Conservation (phyloP, 1,140 invertebrate genomes). For the Olivierus martensii region DNA sequence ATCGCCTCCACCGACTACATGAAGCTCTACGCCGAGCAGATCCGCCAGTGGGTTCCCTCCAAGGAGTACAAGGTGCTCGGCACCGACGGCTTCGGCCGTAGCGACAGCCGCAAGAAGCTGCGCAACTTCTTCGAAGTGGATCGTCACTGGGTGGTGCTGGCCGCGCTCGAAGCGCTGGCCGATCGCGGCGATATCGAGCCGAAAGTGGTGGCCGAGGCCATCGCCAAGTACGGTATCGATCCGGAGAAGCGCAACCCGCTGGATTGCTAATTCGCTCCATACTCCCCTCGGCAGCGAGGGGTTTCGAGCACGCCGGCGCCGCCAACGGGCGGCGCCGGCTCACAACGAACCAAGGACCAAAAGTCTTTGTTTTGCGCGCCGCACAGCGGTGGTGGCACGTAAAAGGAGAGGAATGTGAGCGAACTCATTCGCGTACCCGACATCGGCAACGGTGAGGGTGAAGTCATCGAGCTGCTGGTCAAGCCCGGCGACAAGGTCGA, state of each 20-base stretch:
- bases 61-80: background rate
- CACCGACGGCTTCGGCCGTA: background rate
- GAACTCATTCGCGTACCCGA: constrained; percentile 5
- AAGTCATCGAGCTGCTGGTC: constrained; percentile 7
- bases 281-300: too few species aligned
- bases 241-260: background rate
- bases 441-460: background rate
- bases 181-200: background rate
- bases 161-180: background rate
- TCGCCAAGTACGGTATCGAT: background rate
- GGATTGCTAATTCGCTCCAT: background rate
- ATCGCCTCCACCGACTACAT: constrained; percentile 9
- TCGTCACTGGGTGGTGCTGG: background rate
- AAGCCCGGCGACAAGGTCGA: background rate
- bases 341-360: background rate
- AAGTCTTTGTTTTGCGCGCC: background rate
- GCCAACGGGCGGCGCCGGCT: background rate
- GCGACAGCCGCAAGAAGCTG: background rate
- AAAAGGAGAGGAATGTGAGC: background rate
- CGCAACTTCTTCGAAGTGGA: constrained; percentile 10
- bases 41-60: constrained; percentile 1
- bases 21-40: background rate
- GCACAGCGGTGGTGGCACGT: background rate
- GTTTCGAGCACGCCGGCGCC: background rate
- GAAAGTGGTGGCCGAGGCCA: background rate